A percentile compares a stretch with the other conserved stretches of the same genome.
These are phyloP conservation scores for Yoshiicerus persimilis DNA, from an alignment of 1,140 invertebrate species.

Conservation along the genomic window DNA sequence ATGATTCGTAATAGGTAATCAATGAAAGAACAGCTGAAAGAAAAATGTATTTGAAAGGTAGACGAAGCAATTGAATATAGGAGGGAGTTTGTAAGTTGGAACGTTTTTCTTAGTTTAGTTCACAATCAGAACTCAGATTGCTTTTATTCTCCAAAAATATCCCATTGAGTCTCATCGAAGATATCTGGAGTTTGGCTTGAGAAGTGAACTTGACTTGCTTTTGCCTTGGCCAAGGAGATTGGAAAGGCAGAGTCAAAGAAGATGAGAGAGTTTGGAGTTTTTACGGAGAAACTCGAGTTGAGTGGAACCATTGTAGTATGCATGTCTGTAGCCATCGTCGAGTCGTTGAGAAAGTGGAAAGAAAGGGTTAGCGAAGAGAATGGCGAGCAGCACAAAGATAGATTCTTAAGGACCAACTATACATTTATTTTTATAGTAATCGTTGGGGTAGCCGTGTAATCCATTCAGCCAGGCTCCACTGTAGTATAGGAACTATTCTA, in stretches of 20 bases:
- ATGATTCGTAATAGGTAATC: too few relatives aligned
- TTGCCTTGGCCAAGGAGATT: too few relatives aligned
- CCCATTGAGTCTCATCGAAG: not conserved
- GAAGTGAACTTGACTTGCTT: not conserved
- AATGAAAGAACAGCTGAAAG: too few relatives aligned
- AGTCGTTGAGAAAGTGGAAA: not conserved
- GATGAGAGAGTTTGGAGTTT: not conserved
- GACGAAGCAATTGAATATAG: not conserved
- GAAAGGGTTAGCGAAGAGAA: not conserved
- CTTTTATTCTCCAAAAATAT: not conserved
- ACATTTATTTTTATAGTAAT: not conserved
- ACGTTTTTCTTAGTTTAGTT: not conserved
- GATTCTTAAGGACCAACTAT: not conserved
- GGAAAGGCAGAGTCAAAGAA: not conserved
- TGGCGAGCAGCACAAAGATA: not conserved
- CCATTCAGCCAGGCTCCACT: not conserved
- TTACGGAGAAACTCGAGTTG: not conserved
- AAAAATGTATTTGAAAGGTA: too few relatives aligned
- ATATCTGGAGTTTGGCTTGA: not conserved
- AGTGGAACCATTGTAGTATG: not conserved
- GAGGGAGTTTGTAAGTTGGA: not conserved
- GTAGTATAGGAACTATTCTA: not conserved
- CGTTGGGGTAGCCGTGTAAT: not conserved
- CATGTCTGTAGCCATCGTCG: not conserved
- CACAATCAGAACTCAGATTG: not conserved